Evolutionary conservation across 2,113 vertebrate genomes (phyloP), one percentile per base, ranked within the genome.

Genomic region (Tragelaphus imberbis): DNA sequence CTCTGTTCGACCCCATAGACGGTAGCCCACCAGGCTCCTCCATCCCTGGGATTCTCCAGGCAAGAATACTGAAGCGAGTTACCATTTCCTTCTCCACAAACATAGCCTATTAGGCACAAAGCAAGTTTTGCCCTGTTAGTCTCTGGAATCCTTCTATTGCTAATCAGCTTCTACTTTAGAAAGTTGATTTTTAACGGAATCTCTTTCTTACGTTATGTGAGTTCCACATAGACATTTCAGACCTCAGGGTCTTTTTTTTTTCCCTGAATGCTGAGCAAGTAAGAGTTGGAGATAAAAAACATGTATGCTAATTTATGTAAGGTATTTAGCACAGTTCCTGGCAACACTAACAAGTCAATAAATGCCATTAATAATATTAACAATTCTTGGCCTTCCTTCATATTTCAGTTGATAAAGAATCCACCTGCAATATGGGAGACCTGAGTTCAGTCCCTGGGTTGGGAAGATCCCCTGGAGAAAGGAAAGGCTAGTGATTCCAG

Each of bases 271-370:
- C 3, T 87, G 92, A 88, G 28, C 80, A 91, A 33, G 15, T 58
- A 90, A 94, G 33, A 75, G 5, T 11, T 90, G 61, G 15, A 82
- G 55, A 65, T 55, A 85, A 88, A 97, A 97, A 94, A 15, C 4
- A 28, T 33, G 4, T 56, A 59, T 44, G 7, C 23, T 94, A 84
- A 86, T 61, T 71, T 51, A 65, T 19, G 44, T 71, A 79, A 95
- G 81, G n/a, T 40, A 44, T 40, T 88, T 95, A 82, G 2, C 36
- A 51, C 25, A 30, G 28, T 68, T 49, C 13, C 59, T 68, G 44
- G 51, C 2, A 65, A 92, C 1, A 56, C 7, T 33, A 84, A 53
- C 8, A 68, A 71, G 53, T 81, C 80, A 92, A 90, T 71, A 71
- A 63, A 90, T 84, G 33, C 53, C 30, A 21, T 44, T 63, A 68